Evolutionary conservation across 2,113 vertebrate genomes (phyloP).

Genomic region (Cryptomyrus ogoouensis): DNA sequence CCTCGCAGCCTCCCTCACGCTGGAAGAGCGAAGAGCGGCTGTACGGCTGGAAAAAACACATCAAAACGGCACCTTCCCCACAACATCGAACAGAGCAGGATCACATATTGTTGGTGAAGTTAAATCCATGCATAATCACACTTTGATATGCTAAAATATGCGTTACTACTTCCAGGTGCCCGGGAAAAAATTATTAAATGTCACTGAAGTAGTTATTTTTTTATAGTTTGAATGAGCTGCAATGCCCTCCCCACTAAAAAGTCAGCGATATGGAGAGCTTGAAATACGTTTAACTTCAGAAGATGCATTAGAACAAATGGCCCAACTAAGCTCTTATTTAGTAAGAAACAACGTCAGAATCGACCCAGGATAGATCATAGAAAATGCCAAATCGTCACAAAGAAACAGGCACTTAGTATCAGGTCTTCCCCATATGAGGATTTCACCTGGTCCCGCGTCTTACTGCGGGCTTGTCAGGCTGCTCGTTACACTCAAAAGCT

Average conservation of each 20-base stretch:
- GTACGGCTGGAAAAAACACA: background rate
- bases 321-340: background rate
- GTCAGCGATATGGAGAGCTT: background rate
- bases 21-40: too few species aligned
- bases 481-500: background rate
- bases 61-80: background rate
- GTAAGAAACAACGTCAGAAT: constrained; percentile 6
- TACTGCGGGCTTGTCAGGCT: background rate
- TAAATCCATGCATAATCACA: background rate
- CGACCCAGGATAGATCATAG: background rate
- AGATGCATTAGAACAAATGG: background rate
- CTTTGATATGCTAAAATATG: constrained; percentile 11
- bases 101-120: background rate
- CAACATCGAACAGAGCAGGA: background rate
- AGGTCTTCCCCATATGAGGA: background rate
- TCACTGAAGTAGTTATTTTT: background rate
- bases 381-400: too few species aligned
- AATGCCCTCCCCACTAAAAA: background rate
- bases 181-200: background rate
- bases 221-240: background rate
- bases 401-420: background rate
- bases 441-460: background rate
- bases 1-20: background rate
- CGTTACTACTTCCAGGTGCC: background rate
- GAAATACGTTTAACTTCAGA: background rate